Evolutionary conservation across 2,888 invertebrate genomes (phyloP).

Genomic region (Drepanosiphum platanoidis): DNA sequence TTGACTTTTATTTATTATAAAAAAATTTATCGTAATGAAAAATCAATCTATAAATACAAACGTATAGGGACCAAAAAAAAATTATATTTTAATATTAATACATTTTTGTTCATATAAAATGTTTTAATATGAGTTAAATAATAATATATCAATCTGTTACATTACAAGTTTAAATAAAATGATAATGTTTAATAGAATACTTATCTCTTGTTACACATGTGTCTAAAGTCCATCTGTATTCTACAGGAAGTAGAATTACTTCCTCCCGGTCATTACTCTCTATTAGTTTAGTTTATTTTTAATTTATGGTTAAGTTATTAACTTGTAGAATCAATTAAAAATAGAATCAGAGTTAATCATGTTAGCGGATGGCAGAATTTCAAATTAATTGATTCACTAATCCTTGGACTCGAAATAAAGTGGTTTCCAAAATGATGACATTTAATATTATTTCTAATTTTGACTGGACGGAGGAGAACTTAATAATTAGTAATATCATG

Average conservation of each 20-base stretch:
- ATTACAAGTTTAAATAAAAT: background rate
- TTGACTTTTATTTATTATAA: too few relatives aligned
- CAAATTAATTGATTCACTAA: background rate
- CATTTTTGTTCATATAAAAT: too few relatives aligned
- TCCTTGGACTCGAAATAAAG: background rate
- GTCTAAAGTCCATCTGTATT: conserved; percentile 33
- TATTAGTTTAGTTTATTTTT: background rate
- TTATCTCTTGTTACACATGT: conserved; percentile 18
- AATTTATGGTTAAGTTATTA: conserved; percentile 12
- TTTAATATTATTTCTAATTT: background rate
- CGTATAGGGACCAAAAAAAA: background rate
- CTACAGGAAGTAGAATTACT: conserved; percentile 41
- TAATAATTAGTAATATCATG: too few relatives aligned
- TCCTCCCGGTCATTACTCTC: conserved; percentile 29
- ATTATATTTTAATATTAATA: too few relatives aligned
- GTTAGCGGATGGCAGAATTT: background rate
- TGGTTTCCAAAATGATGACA: background rate
- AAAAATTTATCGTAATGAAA: too few relatives aligned
- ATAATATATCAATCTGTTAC: background rate
- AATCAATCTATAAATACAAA: background rate
- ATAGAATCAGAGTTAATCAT: background rate
- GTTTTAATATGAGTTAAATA: too few relatives aligned
- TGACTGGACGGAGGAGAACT: too few relatives aligned
- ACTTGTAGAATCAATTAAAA: background rate
- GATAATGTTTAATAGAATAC: background rate